Evolutionary conservation across 2,888 invertebrate species (phyloP).

Genomic region (Amiota communis): DNA sequence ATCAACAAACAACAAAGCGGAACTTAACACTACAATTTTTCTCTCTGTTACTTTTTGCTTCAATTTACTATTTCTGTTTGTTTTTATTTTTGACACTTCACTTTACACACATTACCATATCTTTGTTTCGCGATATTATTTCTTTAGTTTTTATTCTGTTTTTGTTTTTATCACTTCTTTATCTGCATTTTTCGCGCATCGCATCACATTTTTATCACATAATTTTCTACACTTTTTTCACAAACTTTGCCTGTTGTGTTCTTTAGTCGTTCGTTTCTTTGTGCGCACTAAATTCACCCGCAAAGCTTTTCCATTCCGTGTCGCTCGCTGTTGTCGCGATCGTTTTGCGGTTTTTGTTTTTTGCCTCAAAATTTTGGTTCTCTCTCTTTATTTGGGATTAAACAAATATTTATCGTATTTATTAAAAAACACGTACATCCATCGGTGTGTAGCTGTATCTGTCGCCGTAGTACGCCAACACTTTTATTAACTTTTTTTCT

Average conservation of each 20-base stretch:
- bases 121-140: too few species aligned
- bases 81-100: too few species aligned
- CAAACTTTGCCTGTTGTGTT: neutral
- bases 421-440: neutral
- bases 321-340: constrained; percentile 25
- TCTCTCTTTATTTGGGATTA: constrained; percentile 10
- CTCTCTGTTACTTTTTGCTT: too few species aligned
- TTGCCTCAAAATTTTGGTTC: neutral
- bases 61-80: too few species aligned
- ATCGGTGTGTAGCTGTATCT: too few species aligned
- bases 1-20: too few species aligned
- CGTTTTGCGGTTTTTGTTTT: constrained; percentile 12
- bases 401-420: constrained; percentile 36
- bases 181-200: constrained; percentile 30
- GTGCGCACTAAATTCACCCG: constrained; percentile 9
- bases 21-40: too few species aligned
- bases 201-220: neutral
- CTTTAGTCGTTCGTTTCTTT: constrained; percentile 21
- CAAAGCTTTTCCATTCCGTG: constrained; percentile 33
- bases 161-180: constrained; percentile 12
- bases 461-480: too few species aligned
- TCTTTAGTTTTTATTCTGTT: too few species aligned
- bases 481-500: too few species aligned
- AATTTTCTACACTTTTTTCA: neutral
- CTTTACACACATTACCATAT: too few species aligned